phyloP scores from a whole-genome alignment of 2,113 vertebrate species.

The Potamarius usumacintae region DNA sequence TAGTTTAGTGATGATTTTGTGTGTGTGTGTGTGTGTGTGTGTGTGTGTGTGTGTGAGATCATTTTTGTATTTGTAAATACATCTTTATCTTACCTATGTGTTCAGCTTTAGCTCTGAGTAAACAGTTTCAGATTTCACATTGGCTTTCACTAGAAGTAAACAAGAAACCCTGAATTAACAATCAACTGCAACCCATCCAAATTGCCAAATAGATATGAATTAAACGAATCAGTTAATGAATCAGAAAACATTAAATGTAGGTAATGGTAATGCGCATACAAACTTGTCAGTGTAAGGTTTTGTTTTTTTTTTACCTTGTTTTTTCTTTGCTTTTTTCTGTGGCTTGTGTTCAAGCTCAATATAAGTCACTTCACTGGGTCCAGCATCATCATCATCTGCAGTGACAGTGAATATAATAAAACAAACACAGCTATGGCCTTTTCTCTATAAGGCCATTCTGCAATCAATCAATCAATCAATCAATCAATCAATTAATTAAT shows the following conservation, averaged over 20 bases:
- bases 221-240: not conserved
- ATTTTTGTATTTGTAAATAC: not conserved
- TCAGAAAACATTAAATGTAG: not conserved
- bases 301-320: not conserved
- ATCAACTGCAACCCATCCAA: not conserved
- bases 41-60: no score
- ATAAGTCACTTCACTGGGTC: conserved; percentile 11
- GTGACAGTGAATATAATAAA: not conserved
- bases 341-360: conserved; percentile 2
- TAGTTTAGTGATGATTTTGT: not conserved
- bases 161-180: not conserved
- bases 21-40: no score
- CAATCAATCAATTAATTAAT: no score
- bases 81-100: not conserved
- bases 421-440: not conserved
- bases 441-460: not conserved
- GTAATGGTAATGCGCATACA: no score
- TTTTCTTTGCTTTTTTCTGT: not conserved
- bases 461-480: no score
- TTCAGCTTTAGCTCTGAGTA: conserved; percentile 23
- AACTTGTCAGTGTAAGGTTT: no score
- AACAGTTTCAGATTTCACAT: not conserved
- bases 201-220: not conserved
- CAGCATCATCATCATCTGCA: not conserved
- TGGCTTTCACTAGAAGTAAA: not conserved